These are phyloP conservation scores for Platycheirus rosarum DNA, from an alignment of 2,888 invertebrate species.

Conservation along the genomic window DNA sequence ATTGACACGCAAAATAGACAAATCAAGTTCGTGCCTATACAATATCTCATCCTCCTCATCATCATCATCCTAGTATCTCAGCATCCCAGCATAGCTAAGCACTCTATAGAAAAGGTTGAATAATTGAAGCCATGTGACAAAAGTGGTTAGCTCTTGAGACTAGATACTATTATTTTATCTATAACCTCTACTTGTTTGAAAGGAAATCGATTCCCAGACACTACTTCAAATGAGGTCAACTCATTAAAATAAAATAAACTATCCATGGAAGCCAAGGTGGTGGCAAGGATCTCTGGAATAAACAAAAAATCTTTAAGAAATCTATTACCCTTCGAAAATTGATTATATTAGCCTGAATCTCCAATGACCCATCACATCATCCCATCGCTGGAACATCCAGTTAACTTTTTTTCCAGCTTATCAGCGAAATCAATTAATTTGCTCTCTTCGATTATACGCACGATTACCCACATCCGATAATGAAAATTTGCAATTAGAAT, in stretches of 20 bases:
- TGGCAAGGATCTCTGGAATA: too few species aligned
- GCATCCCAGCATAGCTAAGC: too few species aligned
- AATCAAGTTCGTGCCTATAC: background rate
- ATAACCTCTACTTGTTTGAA: slow-evolving; percentile 9
- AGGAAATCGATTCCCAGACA: slow-evolving; percentile 35
- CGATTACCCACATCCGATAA: slow-evolving; percentile 48
- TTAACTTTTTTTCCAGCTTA: slow-evolving; percentile 31
- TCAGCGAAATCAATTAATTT: slow-evolving; percentile 58
- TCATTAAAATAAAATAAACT: slow-evolving; percentile 8
- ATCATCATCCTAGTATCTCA: too few species aligned
- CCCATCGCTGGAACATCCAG: background rate
- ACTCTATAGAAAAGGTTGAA: slow-evolving; percentile 19
- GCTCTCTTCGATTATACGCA: slow-evolving; percentile 53
- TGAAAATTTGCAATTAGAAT: slow-evolving; percentile 64
- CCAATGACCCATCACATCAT: slow-evolving; percentile 21
- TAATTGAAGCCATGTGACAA: slow-evolving; percentile 19
- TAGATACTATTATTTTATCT: slow-evolving; percentile 1
- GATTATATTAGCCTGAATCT: slow-evolving; percentile 22
- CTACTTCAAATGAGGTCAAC: slow-evolving; percentile 36
- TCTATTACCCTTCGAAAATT: slow-evolving; percentile 20
- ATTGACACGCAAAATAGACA: background rate
- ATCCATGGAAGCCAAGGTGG: background rate
- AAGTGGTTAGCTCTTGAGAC: slow-evolving; percentile 42
- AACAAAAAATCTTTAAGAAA: slow-evolving; percentile 12
- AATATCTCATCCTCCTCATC: too few species aligned